These are phyloP conservation scores for Sorex fumeus DNA, from an alignment of 2,113 vertebrate species.

Conservation along the genomic window DNA sequence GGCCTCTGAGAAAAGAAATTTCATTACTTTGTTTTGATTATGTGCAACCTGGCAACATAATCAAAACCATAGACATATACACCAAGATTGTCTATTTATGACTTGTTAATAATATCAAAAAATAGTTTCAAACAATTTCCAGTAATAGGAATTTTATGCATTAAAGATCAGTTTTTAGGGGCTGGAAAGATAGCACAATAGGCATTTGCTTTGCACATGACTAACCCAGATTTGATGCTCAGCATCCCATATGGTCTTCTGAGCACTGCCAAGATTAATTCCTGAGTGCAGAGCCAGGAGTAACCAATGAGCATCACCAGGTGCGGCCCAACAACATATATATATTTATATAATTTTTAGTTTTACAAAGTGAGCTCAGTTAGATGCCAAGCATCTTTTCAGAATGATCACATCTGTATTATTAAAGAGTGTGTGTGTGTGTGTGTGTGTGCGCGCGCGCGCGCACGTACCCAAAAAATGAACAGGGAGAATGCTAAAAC, in stretches of 20 bases:
- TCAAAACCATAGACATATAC: conserved; percentile 18
- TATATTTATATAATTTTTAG: too few relatives aligned
- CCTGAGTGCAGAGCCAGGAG: too few relatives aligned
- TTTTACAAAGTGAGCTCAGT: conserved; percentile 26
- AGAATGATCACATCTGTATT: conserved; percentile 49
- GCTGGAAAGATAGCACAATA: not conserved
- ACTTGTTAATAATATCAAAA: conserved; percentile 30
- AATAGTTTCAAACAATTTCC: conserved; percentile 11
- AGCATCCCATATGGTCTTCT: too few relatives aligned
- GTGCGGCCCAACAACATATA: too few relatives aligned
- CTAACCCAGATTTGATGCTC: too few relatives aligned
- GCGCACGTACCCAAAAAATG: not conserved
- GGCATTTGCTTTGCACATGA: too few relatives aligned
- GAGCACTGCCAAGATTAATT: too few relatives aligned
- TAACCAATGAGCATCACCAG: too few relatives aligned
- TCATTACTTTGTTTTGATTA: conserved; percentile 38
- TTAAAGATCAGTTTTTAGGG: not conserved
- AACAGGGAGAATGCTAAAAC: conserved; percentile 17
- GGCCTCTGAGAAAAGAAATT: not conserved
- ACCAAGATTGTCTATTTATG: not conserved
- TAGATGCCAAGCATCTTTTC: conserved; percentile 34
- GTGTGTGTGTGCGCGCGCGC: too few relatives aligned
- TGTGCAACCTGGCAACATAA: not conserved
- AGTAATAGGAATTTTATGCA: conserved; percentile 12
- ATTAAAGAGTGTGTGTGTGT: not conserved